Evolutionary conservation across 2,888 invertebrate species (phyloP).

Genomic region (Athrips mouffetella): DNA sequence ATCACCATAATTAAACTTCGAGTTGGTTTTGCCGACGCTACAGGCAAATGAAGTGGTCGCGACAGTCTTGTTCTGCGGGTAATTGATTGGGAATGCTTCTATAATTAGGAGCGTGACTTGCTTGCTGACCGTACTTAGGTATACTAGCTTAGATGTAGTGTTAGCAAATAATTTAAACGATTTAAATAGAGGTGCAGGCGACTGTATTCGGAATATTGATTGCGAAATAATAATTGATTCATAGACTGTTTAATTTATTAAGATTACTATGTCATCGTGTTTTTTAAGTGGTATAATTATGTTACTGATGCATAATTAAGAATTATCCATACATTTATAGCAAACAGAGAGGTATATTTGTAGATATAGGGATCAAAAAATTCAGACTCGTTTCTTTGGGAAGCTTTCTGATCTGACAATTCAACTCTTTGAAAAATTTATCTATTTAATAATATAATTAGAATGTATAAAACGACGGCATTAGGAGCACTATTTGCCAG

Average conservation of each 20-base stretch:
- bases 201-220: slow-evolving; percentile 6
- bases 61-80: slow-evolving; percentile 59
- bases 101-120: slow-evolving; percentile 75
- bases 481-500: too few species aligned
- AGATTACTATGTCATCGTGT: background rate
- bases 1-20: background rate
- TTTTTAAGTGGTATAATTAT: too few species aligned
- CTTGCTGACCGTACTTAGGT: slow-evolving; percentile 49
- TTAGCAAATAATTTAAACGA: background rate
- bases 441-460: too few species aligned
- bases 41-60: slow-evolving; percentile 52
- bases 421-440: too few species aligned
- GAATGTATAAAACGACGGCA: too few species aligned
- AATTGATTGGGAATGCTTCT: slow-evolving; percentile 78
- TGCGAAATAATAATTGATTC: slow-evolving; percentile 7
- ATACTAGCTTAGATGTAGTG: background rate
- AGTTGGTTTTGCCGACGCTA: slow-evolving; percentile 41
- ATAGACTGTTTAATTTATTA: background rate
- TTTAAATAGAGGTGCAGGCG: background rate
- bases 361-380: too few species aligned
- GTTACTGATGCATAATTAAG: too few species aligned
- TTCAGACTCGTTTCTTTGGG: too few species aligned
- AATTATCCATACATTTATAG: too few species aligned
- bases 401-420: too few species aligned
- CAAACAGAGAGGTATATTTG: too few species aligned